Evolutionary conservation across 2,113 vertebrate genomes (phyloP), one percentile per base, ranked within the genome.

Genomic region (Azemiops feae): DNA sequence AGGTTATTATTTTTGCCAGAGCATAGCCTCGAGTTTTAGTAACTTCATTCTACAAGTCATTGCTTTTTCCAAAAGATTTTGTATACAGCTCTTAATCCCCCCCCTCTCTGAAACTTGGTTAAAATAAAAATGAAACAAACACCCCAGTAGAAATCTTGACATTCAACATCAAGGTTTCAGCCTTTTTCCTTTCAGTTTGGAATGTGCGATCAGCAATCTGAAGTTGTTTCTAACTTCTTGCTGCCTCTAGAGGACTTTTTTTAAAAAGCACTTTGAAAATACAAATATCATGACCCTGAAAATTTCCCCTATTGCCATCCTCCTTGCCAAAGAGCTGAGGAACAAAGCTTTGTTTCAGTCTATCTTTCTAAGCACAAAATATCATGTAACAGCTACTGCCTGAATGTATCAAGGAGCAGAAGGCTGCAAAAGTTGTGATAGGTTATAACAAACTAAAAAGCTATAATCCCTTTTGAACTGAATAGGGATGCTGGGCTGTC

Each of bases 211-310:
- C 96, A 97, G 91, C 1, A 1, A 92, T 88, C 91, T 97, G 96
- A 96, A 97, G 95, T 96, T 95, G 95, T 93, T 94, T 96, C 95
- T 96, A 95, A 96, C 94, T 97, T 87, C 92, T 34, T 94, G 94
- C 81, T 0, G 91, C 96, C 95, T 97, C 96, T 94, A 74, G 96
- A 95, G 96, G 89, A 96, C 96, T 95, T 97, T 97, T 97, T 95
- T 64, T n/a, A 50, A 69, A 96, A 90, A 95, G 94, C 93, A 97
- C 95, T 96, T 96, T 97, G 96, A 96, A 97, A 97, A 97, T 96
- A 97, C 90, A 92, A 96, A 93, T 69, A 97, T 93, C 95, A 9
- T 93, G 96, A 97, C 96, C 95, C 95, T 96, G 93, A 96, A 96
- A 94, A 96, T 92, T 96, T 97, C 94, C 94, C 93, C 93, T 69